phyloP scores from a whole-genome alignment of 2,888 invertebrate genomes.

The Pollenia amentaria region DNA sequence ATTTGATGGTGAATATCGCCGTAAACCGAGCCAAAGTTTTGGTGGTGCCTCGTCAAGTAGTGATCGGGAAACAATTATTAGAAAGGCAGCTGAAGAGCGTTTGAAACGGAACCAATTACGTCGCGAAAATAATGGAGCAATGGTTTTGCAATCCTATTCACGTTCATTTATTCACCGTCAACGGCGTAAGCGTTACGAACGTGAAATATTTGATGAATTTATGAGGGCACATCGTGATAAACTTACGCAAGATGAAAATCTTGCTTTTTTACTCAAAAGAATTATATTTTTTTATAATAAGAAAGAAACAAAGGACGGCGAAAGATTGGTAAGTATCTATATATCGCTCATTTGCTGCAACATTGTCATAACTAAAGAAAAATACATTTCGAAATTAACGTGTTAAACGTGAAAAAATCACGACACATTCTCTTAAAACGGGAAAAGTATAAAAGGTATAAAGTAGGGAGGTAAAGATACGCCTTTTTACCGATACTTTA shows the following conservation, averaged over 20 bases:
- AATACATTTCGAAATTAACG: too few relatives aligned
- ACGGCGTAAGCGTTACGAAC: conserved; percentile 88
- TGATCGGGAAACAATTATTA: conserved; percentile 88
- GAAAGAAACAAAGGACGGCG: conserved; percentile 86
- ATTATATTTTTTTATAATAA: conserved; percentile 91
- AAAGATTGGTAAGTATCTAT: conserved; percentile 86
- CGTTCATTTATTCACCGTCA: conserved; percentile 91
- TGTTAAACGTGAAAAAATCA: too few relatives aligned
- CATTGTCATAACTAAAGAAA: too few relatives aligned
- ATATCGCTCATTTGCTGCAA: too few relatives aligned
- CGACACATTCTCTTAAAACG: too few relatives aligned
- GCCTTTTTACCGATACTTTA: too few relatives aligned
- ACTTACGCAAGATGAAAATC: conserved; percentile 84
- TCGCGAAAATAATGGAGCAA: conserved; percentile 89
- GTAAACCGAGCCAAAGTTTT: conserved; percentile 94
- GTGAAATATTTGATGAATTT: conserved; percentile 89
- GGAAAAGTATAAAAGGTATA: too few relatives aligned
- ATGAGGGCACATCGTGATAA: conserved; percentile 85
- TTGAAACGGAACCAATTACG: conserved; percentile 94
- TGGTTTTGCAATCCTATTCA: conserved; percentile 92
- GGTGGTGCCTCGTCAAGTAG: conserved; percentile 93
- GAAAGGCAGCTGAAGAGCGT: conserved; percentile 93
- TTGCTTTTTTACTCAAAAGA: conserved; percentile 86
- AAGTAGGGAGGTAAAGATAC: too few relatives aligned
- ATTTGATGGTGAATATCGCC: conserved; percentile 96